Conservation (phyloP, 2,888 invertebrate species). For the Polymixis lichenea region DNA sequence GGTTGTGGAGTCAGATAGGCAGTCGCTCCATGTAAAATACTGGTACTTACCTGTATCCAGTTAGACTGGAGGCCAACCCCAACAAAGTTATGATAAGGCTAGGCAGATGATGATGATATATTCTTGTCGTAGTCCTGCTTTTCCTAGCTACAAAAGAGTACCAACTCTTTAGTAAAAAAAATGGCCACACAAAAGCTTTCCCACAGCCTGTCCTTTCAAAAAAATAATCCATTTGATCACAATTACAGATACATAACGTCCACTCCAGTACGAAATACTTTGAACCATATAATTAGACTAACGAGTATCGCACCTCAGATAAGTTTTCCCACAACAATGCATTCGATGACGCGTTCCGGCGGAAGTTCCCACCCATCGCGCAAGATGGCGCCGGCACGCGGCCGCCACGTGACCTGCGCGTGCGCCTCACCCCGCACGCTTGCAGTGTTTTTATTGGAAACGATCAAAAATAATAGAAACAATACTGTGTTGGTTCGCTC, state of each 20-base stretch:
- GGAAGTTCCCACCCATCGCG: constrained; percentile 88
- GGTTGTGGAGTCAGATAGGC: too few relatives aligned
- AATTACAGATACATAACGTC: constrained; percentile 37
- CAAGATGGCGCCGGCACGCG: constrained; percentile 85
- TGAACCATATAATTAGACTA: constrained; percentile 61
- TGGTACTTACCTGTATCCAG: too few relatives aligned
- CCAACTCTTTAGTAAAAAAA: background rate
- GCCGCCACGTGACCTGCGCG: constrained; percentile 77
- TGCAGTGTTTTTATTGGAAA: constrained; percentile 87
- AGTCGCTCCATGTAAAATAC: too few relatives aligned
- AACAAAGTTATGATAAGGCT: too few relatives aligned
- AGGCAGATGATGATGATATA: too few relatives aligned
- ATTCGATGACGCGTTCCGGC: constrained; percentile 78
- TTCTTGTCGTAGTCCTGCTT: too few relatives aligned
- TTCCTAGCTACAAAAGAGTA: too few relatives aligned
- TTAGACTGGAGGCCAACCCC: too few relatives aligned
- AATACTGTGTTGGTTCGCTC: constrained; percentile 83
- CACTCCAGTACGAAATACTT: constrained; percentile 54
- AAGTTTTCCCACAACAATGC: constrained; percentile 82
- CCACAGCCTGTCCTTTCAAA: constrained; percentile 18
- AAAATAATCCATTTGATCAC: constrained; percentile 29
- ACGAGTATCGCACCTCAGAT: constrained; percentile 73
- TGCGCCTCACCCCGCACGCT: constrained; percentile 78
- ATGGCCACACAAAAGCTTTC: background rate
- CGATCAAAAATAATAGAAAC: constrained; percentile 87